Evolutionary conservation across 2,113 vertebrate genomes (phyloP), one percentile per base, ranked within the genome.

Genomic region (Catharus bicknelli): DNA sequence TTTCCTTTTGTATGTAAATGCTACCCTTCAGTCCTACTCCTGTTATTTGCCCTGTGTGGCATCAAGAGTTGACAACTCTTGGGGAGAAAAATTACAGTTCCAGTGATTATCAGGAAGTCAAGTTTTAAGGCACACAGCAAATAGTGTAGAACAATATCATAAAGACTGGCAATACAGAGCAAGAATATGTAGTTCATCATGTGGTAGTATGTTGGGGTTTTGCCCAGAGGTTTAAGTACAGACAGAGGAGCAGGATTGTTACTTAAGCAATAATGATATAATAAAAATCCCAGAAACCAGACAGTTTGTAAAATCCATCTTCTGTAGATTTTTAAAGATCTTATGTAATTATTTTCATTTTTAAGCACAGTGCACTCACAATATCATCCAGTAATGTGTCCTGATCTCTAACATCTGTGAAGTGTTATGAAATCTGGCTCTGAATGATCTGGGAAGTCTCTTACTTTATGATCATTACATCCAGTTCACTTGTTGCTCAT

Each of bases 381-480:
- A 1, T 36, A 29, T 21, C 19, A 45, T n/a, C 42, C 51, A 58
- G 47, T 74, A 78, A n/a, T 0, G 0, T 69, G 38, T 88, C n/a
- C 64, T 82, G 58, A 55, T 48, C 22, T 72, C 10, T 51, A 50
- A 4, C 42, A 61, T 45, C n/a, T 77, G 42, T 58, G 48, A 57
- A 66, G 11, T 51, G 55, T 67, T 90, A 53, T 0, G 16, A 74
- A 72, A 47, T 75, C 50, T 61, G 83, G 50, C 59, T 91, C 29
- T 66, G 58, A 87, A 76, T 90, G 84, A 72, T 85, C 74, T 68
- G 66, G 62, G 29, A 83, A 84, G 70, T 50, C 47, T 69, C 11
- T 57, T 76, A 38, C 75, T 93, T 94, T 67, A 79, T 87, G 58
- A 58, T 90, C 78, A 79, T 85, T 85, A 4, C 32, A 38, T 90